A percentile compares a stretch with the other conserved stretches of the same genome.
Evolutionary conservation across 2,888 invertebrate genomes (phyloP).

Genomic region (Dendrolimus pini): DNA sequence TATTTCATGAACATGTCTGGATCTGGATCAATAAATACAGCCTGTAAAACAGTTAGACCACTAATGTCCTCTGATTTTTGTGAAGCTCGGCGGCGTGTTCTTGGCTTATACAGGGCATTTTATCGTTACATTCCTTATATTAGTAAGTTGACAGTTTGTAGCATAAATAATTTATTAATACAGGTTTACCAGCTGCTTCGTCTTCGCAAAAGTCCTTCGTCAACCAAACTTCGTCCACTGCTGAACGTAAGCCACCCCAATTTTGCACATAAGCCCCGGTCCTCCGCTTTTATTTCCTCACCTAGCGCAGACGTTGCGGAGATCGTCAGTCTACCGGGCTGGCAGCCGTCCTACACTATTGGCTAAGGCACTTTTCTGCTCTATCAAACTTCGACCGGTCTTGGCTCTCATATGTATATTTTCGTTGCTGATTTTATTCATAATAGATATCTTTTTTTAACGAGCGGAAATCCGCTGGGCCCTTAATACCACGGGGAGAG

Average conservation of each 20-base stretch:
- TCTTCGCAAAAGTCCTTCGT: background rate
- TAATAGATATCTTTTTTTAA: no score
- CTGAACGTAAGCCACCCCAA: background rate
- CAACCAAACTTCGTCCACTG: background rate
- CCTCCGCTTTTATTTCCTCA: no score
- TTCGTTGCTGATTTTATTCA: no score
- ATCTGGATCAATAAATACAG: constrained; percentile 21
- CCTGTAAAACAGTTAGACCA: constrained; percentile 83
- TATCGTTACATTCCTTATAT: constrained; percentile 92
- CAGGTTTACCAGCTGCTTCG: background rate
- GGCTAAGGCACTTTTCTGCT: no score
- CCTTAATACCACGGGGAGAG: no score
- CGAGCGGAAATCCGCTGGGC: no score
- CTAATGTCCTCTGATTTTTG: constrained; percentile 85
- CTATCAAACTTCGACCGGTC: no score
- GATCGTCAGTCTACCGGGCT: no score
- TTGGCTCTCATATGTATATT: no score
- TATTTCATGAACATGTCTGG: constrained; percentile 20
- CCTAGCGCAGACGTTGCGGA: background rate
- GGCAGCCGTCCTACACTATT: no score
- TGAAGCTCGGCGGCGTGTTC: constrained; percentile 87
- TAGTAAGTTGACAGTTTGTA: constrained; percentile 70
- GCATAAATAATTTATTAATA: background rate
- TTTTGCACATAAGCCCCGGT: no score
- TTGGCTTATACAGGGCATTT: constrained; percentile 93